Conservation (phyloP, 2,113 vertebrate genomes). For the Xyrauchen texanus region DNA sequence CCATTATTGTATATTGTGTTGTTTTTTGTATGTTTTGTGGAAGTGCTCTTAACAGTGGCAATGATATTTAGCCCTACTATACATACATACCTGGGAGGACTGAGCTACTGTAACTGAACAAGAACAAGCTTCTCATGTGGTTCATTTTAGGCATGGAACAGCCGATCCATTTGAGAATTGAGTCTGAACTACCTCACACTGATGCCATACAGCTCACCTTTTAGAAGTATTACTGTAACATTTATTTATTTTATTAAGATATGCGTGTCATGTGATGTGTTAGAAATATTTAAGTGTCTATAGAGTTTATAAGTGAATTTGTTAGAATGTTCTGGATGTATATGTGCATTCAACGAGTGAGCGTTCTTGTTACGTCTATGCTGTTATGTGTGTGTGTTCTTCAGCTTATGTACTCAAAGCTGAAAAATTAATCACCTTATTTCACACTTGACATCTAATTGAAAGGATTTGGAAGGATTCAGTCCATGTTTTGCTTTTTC, state of each 20-base stretch:
- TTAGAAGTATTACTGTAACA: constrained; percentile 34
- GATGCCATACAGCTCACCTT: constrained; percentile 24
- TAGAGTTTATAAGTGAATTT: constrained; percentile 66
- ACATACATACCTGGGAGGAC: constrained; percentile 23
- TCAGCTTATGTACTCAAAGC: constrained; percentile 36
- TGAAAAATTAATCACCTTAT: constrained; percentile 1
- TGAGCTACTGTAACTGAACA: constrained; percentile 19
- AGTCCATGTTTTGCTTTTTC: constrained; percentile 5
- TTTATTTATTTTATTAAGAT: constrained; percentile 45
- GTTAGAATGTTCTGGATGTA: constrained; percentile 73
- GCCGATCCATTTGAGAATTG: constrained; percentile 26
- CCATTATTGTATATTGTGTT: constrained; percentile 49
- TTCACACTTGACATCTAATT: constrained; percentile 21
- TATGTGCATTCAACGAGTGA: constrained; percentile 73
- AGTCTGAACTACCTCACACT: constrained; percentile 53
- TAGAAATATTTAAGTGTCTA: constrained; percentile 9
- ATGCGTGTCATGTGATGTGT: background rate
- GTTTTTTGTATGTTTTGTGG: constrained; percentile 61
- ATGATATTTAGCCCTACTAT: constrained; percentile 45
- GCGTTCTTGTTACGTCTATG: constrained; percentile 54
- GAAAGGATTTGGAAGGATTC: constrained; percentile 1
- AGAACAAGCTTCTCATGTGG: constrained; percentile 1
- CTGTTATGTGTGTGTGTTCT: constrained; percentile 68
- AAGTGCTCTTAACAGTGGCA: constrained; percentile 79
- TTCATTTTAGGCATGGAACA: too few relatives aligned